These are phyloP conservation scores for Campopleginae sp. DNA, from an alignment of 2,888 invertebrate species.

Conservation along the genomic window DNA sequence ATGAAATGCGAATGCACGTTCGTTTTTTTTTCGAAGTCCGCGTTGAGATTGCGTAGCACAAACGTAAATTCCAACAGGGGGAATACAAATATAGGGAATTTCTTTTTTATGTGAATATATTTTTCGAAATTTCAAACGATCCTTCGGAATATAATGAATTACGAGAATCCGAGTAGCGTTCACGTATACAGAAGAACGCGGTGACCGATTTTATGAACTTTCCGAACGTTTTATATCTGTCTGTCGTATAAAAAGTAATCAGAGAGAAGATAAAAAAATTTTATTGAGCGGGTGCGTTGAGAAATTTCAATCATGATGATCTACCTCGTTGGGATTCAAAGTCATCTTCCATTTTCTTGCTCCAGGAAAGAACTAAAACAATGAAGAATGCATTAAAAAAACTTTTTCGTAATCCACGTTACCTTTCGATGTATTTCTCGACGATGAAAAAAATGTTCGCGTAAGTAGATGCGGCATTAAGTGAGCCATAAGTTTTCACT, in stretches of 20 bases:
- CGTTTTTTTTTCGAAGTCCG: not conserved
- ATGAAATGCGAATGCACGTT: not conserved
- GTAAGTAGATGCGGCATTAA: not conserved
- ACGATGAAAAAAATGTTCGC: not conserved
- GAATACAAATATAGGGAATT: not conserved
- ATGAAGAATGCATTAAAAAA: not conserved
- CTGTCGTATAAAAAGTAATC: constrained; percentile 5
- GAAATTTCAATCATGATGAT: not conserved
- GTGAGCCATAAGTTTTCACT: not conserved
- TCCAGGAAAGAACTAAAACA: not conserved
- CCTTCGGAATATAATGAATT: not conserved
- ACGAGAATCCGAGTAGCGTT: not conserved
- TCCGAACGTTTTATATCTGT: not conserved
- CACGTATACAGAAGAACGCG: not conserved
- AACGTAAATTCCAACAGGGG: not conserved
- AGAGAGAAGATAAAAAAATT: not conserved
- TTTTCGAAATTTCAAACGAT: not conserved
- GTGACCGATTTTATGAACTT: not conserved
- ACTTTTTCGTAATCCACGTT: not conserved
- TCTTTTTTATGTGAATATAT: not conserved
- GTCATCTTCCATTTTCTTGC: not conserved
- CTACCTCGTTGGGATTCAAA: not conserved
- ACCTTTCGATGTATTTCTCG: not conserved
- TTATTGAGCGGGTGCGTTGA: constrained; percentile 3
- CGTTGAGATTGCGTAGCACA: not conserved